Evolutionary conservation across 2,113 vertebrate species (phyloP), one percentile per base, ranked within the genome.

Genomic region (Laticauda laticaudata): DNA sequence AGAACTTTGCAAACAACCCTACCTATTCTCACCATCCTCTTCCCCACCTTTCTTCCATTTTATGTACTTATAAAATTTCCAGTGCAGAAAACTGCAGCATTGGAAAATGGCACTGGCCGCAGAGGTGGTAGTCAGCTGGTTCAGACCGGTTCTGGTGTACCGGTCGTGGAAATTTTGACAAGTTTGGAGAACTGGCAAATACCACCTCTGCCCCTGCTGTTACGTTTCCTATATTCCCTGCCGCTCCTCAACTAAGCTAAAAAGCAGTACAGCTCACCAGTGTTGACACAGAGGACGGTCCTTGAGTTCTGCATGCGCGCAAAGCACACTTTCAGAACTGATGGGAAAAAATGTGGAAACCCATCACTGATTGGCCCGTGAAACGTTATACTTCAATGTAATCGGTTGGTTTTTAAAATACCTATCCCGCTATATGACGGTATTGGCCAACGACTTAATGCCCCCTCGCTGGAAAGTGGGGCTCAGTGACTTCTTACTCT

Each of bases 401-500:
- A 81, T 81, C 8, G 15, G 69, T 20, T 8, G 34, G n/a, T 81
- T 39, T 39, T 39, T 18, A 34, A 75, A 75, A 75, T 34, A n/a
- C n/a, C 64, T 18, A 34, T 75, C 5, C 34, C 64, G 5, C 14
- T 34, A 2, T 75, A 75, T 20, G n/a, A 5, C n/a, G 12, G 64
- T 34, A 34, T 7, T 18, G n/a, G n/a, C 64, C n/a, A 75, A 75
- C 34, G 64, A 34, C n/a, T 75, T 75, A 75, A 34, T 75, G n/a
- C 15, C 1, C 4, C 14, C n/a, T 34, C n/a, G 1, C 5, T 75
- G 15, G 64, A 18, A 18, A 75, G 15, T 15, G 23, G 2, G 23
- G 2, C 45, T 89, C 88, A 93, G 95, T 14, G 91, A 88, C 87
- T 69, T 54, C 29, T 90, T 95, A 95, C 95, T 95, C 24, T 97